Conservation (phyloP, 2,888 invertebrate genomes). For the Cephus runcator region DNA sequence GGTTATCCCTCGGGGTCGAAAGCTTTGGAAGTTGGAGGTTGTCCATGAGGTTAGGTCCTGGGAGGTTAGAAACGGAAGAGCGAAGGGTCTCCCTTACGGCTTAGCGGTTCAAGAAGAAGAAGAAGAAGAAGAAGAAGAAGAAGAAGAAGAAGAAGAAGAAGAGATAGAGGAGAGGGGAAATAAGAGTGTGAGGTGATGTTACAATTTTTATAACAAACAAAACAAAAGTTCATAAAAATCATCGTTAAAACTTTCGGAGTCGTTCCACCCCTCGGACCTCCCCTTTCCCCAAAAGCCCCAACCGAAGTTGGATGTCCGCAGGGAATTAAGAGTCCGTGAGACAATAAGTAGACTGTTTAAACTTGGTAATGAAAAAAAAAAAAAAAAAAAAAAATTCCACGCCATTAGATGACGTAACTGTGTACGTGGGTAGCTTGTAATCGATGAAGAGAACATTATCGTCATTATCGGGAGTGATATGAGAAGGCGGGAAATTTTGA, state of each 20-base stretch:
- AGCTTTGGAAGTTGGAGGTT: slow-evolving; percentile 21
- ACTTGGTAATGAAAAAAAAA: neutral
- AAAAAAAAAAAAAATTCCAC: neutral
- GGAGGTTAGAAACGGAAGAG: slow-evolving; percentile 8
- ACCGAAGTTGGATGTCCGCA: slow-evolving; percentile 15
- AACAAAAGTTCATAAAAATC: slow-evolving; percentile 25
- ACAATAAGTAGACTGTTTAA: neutral
- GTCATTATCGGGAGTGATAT: neutral
- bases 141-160: neutral
- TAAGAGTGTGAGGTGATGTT: neutral
- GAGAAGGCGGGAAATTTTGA: neutral
- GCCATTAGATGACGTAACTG: neutral
- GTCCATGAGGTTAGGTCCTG: slow-evolving; percentile 1
- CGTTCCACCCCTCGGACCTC: neutral
- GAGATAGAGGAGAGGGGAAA: neutral
- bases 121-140: neutral
- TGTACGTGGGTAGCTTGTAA: neutral
- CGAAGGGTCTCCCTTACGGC: neutral
- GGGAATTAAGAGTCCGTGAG: slow-evolving; percentile 15
- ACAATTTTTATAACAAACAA: slow-evolving; percentile 23
- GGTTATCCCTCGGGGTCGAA: slow-evolving; percentile 21
- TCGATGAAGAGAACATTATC: neutral
- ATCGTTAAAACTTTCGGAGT: slow-evolving; percentile 21
- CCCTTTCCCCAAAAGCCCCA: neutral
- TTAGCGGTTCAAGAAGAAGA: neutral